Conservation (phyloP, 2,888 invertebrate genomes). For the Vanessa cardui region DNA sequence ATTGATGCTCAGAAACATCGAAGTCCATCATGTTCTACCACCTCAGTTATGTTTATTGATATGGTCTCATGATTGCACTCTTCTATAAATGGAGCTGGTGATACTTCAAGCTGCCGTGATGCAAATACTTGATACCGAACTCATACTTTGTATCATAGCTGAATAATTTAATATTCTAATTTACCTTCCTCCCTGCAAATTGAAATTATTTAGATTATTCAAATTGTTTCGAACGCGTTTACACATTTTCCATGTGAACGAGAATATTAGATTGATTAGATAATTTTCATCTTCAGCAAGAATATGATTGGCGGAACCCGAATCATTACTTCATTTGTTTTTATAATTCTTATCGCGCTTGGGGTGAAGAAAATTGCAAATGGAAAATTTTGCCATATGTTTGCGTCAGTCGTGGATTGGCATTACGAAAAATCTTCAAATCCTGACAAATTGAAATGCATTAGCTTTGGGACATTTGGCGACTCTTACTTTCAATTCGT, state of each 20-base stretch:
- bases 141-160: slow-evolving; percentile 15
- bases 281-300: neutral
- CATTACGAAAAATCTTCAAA: too few species aligned
- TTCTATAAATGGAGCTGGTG: slow-evolving; percentile 25
- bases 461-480: too few species aligned
- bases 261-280: neutral
- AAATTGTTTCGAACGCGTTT: neutral
- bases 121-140: neutral
- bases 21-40: neutral
- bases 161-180: slow-evolving; percentile 13
- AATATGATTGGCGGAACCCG: too few species aligned
- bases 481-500: neutral
- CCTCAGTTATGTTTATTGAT: slow-evolving; percentile 17
- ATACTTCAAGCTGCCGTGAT: slow-evolving; percentile 18
- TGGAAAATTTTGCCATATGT: too few species aligned
- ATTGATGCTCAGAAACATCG: slow-evolving; percentile 1
- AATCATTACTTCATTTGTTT: too few species aligned
- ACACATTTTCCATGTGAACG: neutral
- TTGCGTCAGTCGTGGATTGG: too few species aligned
- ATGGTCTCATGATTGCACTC: slow-evolving; percentile 25
- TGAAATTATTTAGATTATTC: neutral
- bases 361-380: too few species aligned
- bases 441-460: too few species aligned
- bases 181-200: neutral
- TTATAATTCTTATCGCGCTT: too few species aligned